phyloP scores from a whole-genome alignment of 2,888 invertebrate genomes.

The Hedya salicella region DNA sequence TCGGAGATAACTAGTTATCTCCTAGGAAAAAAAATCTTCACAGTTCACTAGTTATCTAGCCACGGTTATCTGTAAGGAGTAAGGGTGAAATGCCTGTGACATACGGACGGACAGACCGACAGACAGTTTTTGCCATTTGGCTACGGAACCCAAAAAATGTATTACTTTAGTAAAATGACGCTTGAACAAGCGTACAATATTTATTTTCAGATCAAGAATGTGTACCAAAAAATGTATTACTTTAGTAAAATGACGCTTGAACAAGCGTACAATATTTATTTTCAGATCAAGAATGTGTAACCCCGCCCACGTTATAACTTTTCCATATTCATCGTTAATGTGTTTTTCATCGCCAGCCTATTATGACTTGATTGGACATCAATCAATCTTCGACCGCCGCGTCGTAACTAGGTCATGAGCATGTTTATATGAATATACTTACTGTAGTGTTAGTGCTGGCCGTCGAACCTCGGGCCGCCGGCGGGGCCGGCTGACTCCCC shows the following conservation, averaged over 20 bases:
- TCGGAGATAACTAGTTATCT: too few relatives aligned
- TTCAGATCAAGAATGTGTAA: background rate
- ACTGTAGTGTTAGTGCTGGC: constrained; percentile 91
- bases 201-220: background rate
- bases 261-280: background rate
- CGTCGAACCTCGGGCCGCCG: constrained; percentile 82
- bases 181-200: background rate
- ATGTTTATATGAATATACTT: constrained; percentile 60
- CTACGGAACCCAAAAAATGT: too few relatives aligned
- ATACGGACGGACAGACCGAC: too few relatives aligned
- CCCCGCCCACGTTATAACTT: constrained; percentile 26
- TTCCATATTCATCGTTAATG: constrained; percentile 24
- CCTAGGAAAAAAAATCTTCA: too few relatives aligned
- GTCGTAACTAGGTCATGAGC: constrained; percentile 35
- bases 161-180: too few relatives aligned
- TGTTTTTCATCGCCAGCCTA: constrained; percentile 38
- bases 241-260: too few relatives aligned
- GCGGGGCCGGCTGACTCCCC: constrained; percentile 66
- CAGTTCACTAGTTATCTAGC: too few relatives aligned
- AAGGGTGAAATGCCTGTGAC: too few relatives aligned
- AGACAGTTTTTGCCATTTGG: too few relatives aligned
- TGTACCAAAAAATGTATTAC: too few relatives aligned
- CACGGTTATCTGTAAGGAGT: too few relatives aligned
- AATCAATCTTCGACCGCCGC: constrained; percentile 38
- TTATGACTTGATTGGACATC: constrained; percentile 42